Base-by-base conservation (phyloP, 2,888 invertebrate species). In the Platerodrilus igneus region DNA sequence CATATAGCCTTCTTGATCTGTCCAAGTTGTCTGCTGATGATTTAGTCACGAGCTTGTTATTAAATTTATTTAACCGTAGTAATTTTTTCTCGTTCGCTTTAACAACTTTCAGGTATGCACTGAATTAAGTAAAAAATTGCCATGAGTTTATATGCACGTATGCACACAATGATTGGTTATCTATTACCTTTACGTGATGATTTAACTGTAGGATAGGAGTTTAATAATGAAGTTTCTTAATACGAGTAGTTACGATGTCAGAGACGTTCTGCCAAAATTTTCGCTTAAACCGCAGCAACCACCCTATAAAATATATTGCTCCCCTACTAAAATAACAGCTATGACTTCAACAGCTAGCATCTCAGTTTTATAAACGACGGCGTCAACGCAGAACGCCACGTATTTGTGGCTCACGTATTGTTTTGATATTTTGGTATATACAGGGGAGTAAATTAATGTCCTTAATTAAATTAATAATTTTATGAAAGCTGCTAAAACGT, bases 281-380 rank as follows among this genome's bases (percentile, higher is more conserved):
- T 36, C 38, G 32, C 40, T 32, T 18, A 21, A 41, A 41, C 45
- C 45, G 41, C 45, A 45, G 11, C 23, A 45, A 45, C 45, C 45
- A 25, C 45, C 45, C 45, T 34, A 45, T 45, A 45, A 45, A 45
- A 38, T 45, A 41, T 45, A 45, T 41, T 29, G 41, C 45, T 32
- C 41, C 45, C 41, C 45, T 41, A 45, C 41, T 45, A 45, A 44
- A 44, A 40, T 44, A 44, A 44, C 44, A 32, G 44, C 40, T 36
- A 22, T 25, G 27, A 29, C 31, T 28, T 19, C 29, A 23, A 25
- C 25, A 27, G 31, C 17, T 21, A 29, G 18, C 30, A 9, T 35
- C 36, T 35, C 36, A 21, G 20, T n/a, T 35, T 34, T 14, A 23
- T 16, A 26, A 20, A 18, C n/a, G n/a, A n/a, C 31, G 17, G 18